These are phyloP conservation scores for Zelleria hepariella DNA, from an alignment of 2,888 invertebrate species.

Conservation along the genomic window DNA sequence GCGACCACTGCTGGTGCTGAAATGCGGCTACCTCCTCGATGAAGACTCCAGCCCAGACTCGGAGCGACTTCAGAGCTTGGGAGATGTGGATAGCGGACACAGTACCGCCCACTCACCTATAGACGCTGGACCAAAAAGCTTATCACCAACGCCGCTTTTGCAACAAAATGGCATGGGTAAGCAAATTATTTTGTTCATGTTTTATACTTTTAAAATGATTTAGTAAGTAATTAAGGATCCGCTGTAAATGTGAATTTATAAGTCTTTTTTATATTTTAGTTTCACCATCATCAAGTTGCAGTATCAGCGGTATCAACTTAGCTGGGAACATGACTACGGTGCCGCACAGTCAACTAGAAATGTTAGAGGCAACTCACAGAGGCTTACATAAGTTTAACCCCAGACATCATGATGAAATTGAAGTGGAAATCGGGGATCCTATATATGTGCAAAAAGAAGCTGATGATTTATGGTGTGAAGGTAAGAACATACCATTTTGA, in stretches of 20 bases:
- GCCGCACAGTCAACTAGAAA: slow-evolving; percentile 84
- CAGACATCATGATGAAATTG: slow-evolving; percentile 94
- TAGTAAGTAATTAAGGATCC: too few relatives aligned
- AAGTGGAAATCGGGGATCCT: slow-evolving; percentile 97
- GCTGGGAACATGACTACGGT: slow-evolving; percentile 78
- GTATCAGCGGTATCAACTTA: slow-evolving; percentile 67
- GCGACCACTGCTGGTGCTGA: slow-evolving; percentile 77
- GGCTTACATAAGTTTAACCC: slow-evolving; percentile 97
- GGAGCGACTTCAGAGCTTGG: slow-evolving; percentile 81
- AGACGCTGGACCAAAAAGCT: slow-evolving; percentile 86
- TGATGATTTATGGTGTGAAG: slow-evolving; percentile 98
- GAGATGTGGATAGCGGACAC: slow-evolving; percentile 89
- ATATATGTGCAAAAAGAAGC: slow-evolving; percentile 97
- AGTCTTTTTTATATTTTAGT: slow-evolving; percentile 37
- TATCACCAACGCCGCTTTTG: slow-evolving; percentile 80
- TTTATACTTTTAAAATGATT: too few relatives aligned
- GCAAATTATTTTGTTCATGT: too few relatives aligned
- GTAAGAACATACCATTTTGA: slow-evolving; percentile 51
- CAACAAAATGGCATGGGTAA: slow-evolving; percentile 48
- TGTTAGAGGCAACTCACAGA: slow-evolving; percentile 94
- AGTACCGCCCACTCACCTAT: slow-evolving; percentile 92
- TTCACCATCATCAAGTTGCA: slow-evolving; percentile 74
- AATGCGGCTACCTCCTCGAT: slow-evolving; percentile 81
- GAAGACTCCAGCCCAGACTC: slow-evolving; percentile 91
- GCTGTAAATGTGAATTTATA: too few relatives aligned